Evolutionary conservation across 2,113 vertebrate genomes (phyloP).

Genomic region (Strigops habroptila): DNA sequence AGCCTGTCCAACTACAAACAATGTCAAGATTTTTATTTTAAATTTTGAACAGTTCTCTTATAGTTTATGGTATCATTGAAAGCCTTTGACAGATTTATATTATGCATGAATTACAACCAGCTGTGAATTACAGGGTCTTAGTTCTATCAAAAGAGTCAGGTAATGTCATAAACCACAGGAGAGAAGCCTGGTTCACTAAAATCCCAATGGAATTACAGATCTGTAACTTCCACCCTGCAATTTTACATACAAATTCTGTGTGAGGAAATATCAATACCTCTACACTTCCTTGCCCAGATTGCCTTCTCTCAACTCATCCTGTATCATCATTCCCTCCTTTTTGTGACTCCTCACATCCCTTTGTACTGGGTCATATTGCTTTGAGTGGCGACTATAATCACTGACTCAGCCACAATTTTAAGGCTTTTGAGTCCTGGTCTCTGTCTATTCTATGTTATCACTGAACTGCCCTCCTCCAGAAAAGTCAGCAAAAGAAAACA

Average conservation of each 20-base stretch:
- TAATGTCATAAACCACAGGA: neutral
- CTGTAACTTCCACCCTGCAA: neutral
- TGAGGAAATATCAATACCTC: neutral
- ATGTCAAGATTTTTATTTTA: neutral
- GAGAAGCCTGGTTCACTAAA: neutral
- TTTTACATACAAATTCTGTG: neutral
- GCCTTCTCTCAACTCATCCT: neutral
- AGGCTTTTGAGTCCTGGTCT: neutral
- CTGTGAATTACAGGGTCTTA: neutral
- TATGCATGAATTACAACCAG: neutral
- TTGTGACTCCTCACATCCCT: neutral
- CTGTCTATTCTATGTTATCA: neutral
- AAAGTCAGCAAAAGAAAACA: neutral
- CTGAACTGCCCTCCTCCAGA: neutral
- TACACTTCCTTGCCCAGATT: neutral
- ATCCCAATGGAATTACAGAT: neutral
- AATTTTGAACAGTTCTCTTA: neutral
- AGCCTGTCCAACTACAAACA: neutral
- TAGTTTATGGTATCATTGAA: neutral
- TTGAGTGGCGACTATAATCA: neutral
- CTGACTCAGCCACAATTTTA: neutral
- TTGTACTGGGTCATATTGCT: neutral
- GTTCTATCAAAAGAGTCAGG: neutral
- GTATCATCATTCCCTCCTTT: neutral
- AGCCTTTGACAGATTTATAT: neutral